Conservation (phyloP, 2,113 vertebrate genomes). For the Porphyrio hochstetteri region DNA sequence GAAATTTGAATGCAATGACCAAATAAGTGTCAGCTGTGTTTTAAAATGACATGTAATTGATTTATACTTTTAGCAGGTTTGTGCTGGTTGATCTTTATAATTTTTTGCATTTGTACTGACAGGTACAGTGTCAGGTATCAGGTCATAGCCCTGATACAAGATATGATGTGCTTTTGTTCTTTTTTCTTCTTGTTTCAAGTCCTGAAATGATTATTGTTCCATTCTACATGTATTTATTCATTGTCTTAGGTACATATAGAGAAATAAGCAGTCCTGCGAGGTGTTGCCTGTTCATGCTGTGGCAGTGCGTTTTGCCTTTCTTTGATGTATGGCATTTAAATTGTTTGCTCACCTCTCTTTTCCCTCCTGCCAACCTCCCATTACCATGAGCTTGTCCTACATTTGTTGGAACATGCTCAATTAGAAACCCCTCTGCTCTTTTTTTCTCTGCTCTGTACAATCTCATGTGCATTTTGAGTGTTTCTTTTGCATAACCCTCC, state of each 20-base stretch:
- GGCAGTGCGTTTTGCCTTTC: background rate
- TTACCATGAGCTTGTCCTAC: constrained; percentile 4
- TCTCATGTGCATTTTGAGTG: background rate
- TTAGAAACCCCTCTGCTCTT: constrained; percentile 1
- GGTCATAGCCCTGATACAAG: background rate
- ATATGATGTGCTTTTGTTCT: background rate
- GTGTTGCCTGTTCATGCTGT: background rate
- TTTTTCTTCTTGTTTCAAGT: background rate
- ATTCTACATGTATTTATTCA: background rate
- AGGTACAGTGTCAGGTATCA: background rate
- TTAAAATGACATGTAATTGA: background rate
- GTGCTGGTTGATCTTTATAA: background rate
- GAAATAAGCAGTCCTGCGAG: constrained; percentile 17
- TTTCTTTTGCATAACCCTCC: background rate
- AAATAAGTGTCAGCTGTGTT: background rate
- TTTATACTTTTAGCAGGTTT: background rate
- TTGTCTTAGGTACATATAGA: background rate
- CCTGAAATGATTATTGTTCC: background rate
- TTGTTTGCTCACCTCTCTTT: constrained; percentile 38
- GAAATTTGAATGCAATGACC: background rate
- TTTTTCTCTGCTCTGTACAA: background rate
- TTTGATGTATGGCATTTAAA: constrained; percentile 42
- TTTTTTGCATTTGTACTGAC: background rate
- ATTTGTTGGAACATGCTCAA: constrained; percentile 5
- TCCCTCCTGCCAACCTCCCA: background rate